A percentile compares a stretch with the other conserved stretches of the same genome.
Conservation (phyloP, 2,888 invertebrate genomes). For the Eristalis pertinax region DNA sequence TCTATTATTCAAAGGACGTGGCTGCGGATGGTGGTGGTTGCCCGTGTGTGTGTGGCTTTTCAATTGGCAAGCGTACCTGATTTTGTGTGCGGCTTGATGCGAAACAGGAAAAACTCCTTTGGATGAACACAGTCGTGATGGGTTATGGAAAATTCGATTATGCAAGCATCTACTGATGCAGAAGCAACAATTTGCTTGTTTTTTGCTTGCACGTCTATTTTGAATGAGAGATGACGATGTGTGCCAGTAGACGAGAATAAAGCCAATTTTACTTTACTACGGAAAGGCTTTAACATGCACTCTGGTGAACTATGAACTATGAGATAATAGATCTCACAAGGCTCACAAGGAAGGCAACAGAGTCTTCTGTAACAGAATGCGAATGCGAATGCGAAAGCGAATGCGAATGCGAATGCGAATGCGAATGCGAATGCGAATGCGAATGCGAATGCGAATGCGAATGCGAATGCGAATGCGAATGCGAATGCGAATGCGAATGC, state of each 20-base stretch:
- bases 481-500: no score
- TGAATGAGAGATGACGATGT: not conserved
- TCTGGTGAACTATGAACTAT: no score
- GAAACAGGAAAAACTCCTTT: not conserved
- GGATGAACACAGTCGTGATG: not conserved
- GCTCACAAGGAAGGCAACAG: no score
- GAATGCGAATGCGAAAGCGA: no score
- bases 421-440: no score
- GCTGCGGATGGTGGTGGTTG: constrained; percentile 28
- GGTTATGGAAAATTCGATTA: not conserved
- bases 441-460: no score
- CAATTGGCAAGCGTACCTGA: constrained; percentile 31
- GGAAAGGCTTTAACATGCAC: no score
- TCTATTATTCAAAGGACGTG: constrained; percentile 33
- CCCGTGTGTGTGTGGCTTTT: constrained; percentile 29
- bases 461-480: no score
- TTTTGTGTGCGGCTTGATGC: not conserved
- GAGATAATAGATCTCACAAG: no score
- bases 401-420: no score
- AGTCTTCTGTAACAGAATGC: no score
- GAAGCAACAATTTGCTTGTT: not conserved
- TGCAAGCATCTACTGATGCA: not conserved
- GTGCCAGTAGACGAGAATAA: not conserved
- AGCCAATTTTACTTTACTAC: no score
- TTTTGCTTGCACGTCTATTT: not conserved